Conservation (phyloP, 2,113 vertebrate species). For the Syngnathus typhle region DNA sequence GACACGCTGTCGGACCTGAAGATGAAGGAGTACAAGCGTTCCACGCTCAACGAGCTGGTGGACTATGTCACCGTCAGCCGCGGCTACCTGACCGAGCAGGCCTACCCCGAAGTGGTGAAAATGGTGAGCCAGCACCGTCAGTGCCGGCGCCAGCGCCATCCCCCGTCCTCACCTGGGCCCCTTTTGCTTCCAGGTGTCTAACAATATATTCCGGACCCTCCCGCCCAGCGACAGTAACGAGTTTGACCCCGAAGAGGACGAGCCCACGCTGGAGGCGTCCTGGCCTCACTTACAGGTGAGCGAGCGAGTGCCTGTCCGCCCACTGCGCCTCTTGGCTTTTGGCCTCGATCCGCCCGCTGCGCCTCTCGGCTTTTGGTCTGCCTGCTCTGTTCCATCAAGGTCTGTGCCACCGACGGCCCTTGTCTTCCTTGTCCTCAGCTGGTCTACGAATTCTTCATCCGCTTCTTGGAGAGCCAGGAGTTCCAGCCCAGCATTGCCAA, state of each 20-base stretch:
- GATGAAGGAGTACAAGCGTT: conserved; percentile 99
- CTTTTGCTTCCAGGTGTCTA: conserved; percentile 78
- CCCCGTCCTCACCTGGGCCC: no score
- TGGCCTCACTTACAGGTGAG: conserved; percentile 99
- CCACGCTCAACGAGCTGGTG: conserved; percentile 99
- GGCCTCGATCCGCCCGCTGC: not conserved
- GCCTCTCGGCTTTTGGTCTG: no score
- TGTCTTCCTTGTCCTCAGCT: conserved; percentile 66
- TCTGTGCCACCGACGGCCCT: not conserved
- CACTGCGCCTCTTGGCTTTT: no score
- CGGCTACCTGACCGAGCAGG: conserved; percentile 98
- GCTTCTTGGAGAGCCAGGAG: conserved; percentile 99
- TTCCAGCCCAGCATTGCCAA: conserved; percentile 99
- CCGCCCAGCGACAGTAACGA: conserved; percentile 98
- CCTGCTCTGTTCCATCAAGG: no score
- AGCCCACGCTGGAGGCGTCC: conserved; percentile 95
- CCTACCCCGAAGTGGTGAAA: conserved; percentile 99
- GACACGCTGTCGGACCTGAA: conserved; percentile 99
- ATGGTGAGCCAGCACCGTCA: conserved; percentile 76
- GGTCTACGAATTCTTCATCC: conserved; percentile 99
- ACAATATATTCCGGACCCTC: conserved; percentile 99
- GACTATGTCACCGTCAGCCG: conserved; percentile 99
- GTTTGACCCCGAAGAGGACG: conserved; percentile 98
- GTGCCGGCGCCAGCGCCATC: no score
- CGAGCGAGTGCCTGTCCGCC: not conserved